These are phyloP conservation scores for Artibeus lituratus DNA, from an alignment of 2,797 vertebrate species.

Conservation along the genomic window DNA sequence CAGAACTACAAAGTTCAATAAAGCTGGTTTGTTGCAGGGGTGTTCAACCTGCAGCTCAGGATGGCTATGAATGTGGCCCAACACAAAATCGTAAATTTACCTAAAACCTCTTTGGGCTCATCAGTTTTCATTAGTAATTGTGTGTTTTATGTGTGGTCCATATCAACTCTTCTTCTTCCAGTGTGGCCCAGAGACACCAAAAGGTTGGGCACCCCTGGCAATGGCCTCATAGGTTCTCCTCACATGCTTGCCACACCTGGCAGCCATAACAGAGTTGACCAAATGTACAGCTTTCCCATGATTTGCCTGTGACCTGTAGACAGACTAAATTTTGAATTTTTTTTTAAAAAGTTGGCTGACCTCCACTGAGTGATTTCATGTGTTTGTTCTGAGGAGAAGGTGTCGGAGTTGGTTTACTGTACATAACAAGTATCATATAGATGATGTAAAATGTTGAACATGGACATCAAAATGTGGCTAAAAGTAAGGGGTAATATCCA, in stretches of 20 bases:
- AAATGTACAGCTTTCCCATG: not conserved
- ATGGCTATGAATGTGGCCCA: no score
- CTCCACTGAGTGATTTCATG: not conserved
- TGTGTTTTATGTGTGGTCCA: no score
- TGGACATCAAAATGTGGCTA: not conserved
- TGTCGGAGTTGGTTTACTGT: not conserved
- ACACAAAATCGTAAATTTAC: no score
- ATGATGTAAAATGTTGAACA: not conserved
- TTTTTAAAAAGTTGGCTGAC: not conserved
- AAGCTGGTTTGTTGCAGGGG: not conserved
- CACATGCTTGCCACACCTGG: not conserved
- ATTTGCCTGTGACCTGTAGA: not conserved
- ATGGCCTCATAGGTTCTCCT: not conserved
- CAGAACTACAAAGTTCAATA: not conserved
- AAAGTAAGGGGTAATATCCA: not conserved
- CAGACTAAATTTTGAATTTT: not conserved
- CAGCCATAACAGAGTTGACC: not conserved
- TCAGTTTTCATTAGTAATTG: no score
- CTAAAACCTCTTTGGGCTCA: no score
- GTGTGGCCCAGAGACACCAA: no score
- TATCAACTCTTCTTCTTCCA: no score
- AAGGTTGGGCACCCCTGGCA: not conserved
- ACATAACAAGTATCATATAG: not conserved
- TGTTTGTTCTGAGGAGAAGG: not conserved
- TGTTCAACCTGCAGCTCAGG: no score